Conservation (phyloP, 2,888 invertebrate species). For the Ametastegia equiseti region DNA sequence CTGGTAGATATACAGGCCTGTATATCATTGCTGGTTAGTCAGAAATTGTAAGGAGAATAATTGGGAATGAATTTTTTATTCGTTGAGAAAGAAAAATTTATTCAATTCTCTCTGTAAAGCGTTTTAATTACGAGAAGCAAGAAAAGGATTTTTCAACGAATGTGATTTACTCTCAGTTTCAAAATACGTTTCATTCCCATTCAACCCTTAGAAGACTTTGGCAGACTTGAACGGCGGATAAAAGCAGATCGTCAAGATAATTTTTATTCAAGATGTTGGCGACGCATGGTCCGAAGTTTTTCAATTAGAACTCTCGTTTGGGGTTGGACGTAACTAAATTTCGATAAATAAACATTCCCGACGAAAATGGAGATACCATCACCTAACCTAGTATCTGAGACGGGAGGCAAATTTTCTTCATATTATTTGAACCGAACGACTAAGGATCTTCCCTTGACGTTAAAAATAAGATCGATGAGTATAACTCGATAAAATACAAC, state of each 20-base stretch:
- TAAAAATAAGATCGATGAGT: neutral
- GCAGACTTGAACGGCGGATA: neutral
- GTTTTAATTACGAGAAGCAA: neutral
- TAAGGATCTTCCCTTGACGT: no score
- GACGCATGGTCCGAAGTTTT: neutral
- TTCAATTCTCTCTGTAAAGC: neutral
- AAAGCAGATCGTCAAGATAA: neutral
- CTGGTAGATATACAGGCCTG: no score
- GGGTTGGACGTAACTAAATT: no score
- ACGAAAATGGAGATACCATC: no score
- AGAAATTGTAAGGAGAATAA: neutral
- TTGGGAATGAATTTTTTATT: neutral
- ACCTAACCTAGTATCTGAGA: no score
- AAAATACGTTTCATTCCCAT: neutral
- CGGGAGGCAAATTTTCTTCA: no score
- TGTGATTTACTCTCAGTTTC: slow-evolving; percentile 2
- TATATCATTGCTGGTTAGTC: neutral
- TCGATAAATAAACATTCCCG: no score
- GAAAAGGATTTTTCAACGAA: neutral
- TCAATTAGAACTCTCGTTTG: neutral
- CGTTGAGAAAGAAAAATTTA: neutral
- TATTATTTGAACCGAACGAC: no score
- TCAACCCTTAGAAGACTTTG: neutral
- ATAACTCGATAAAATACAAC: neutral
- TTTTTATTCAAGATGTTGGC: neutral